Base-by-base conservation (phyloP, 2,797 vertebrate species). In the Pseudochirops cupreus region DNA sequence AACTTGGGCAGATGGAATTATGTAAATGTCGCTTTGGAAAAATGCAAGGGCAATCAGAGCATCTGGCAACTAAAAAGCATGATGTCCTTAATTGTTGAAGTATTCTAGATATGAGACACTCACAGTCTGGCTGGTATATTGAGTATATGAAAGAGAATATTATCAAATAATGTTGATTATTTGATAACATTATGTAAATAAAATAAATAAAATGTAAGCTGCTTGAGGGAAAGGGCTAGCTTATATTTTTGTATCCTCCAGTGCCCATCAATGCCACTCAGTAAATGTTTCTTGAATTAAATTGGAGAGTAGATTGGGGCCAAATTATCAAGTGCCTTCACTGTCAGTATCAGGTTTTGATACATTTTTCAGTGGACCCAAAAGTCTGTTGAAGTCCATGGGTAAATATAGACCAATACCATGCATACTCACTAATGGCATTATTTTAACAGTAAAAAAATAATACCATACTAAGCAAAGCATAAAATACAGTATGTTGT, bases 211-310 rank as follows among this genome's bases (percentile, higher is more conserved):
- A 87, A 46, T 82, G 67, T 50, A 50, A 87, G 74, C 39, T 26
- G 9, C 39, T 87, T 46, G 39, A 46, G 18, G 9, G 24, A 87
- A 87, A 87, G 24, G 39, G 11, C 74, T 50, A 46, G 24, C 24
- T 12, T 26, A 0, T 46, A 21, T 67, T 53, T 92, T 50, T 93
- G 16, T 7, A 55, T 53, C 31, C 57, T 56, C 55, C 31, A 92
- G 93, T 55, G 56, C 93, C 82, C 92, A 53, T 0, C 92, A 50
- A 93, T 87, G 92, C 29, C 58, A 18, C 82, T 94, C 59, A 92
- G 74, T 97, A 95, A 92, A 57, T 96, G 91, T 95, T 97, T 91
- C 92, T 91, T 96, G 90, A 94, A 56, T 89, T 39, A 26, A 56
- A 93, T n/a, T 54, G 39, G 24, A 87, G 74, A 3, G n/a, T 82